Evolutionary conservation across 2,888 invertebrate genomes (phyloP).

Genomic region (Drosophila tripunctata): DNA sequence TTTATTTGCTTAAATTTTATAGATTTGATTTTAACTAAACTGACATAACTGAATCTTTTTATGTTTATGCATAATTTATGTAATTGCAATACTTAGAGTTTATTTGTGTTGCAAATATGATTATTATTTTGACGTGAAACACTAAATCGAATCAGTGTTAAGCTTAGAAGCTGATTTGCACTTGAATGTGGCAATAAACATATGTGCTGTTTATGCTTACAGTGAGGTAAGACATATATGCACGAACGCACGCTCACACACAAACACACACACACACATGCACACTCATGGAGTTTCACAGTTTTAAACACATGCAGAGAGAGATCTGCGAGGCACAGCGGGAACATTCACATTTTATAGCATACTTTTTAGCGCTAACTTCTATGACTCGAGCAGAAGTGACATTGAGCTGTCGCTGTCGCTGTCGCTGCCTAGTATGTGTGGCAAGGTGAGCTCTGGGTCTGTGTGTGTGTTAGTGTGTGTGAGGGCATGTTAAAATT

Average conservation of each 20-base stretch:
- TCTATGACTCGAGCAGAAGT: constrained; percentile 21
- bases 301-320: constrained; percentile 9
- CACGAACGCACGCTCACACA: constrained; percentile 16
- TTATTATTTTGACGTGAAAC: neutral
- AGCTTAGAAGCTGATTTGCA: constrained; percentile 19
- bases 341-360: constrained; percentile 60
- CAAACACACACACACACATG: neutral
- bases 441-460: constrained; percentile 18
- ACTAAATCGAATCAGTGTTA: neutral
- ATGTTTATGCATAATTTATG: neutral
- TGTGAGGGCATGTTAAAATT: constrained; percentile 68
- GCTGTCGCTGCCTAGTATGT: constrained; percentile 11
- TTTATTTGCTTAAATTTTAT: too few relatives aligned
- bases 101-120: neutral
- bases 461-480: constrained; percentile 27
- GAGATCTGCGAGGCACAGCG: too few relatives aligned
- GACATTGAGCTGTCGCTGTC: constrained; percentile 43
- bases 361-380: constrained; percentile 65
- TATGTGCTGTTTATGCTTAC: constrained; percentile 5
- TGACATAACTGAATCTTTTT: too few relatives aligned
- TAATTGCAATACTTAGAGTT: neutral
- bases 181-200: constrained; percentile 24
- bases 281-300: too few relatives aligned
- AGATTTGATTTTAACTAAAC: too few relatives aligned
- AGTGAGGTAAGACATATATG: constrained; percentile 31